These are phyloP conservation scores for Malthinus flaveolus DNA, from an alignment of 2,888 invertebrate species.

Conservation along the genomic window DNA sequence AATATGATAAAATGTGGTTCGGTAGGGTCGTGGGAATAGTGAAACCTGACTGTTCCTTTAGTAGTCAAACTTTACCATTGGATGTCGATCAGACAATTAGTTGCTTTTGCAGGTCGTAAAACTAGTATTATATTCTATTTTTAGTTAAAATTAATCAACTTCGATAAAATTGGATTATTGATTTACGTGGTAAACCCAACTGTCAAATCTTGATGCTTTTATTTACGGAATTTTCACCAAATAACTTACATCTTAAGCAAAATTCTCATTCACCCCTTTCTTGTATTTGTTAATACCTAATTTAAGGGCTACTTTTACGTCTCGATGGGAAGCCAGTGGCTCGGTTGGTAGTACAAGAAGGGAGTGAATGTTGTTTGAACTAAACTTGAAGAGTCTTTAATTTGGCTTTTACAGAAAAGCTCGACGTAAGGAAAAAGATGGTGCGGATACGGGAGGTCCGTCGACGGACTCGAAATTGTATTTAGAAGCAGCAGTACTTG, in stretches of 20 bases:
- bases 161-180: too few species aligned
- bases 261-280: too few species aligned
- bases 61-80: conserved; percentile 60
- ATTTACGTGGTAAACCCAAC: background rate
- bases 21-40: conserved; percentile 43
- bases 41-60: conserved; percentile 40
- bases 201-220: too few species aligned
- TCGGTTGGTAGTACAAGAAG: too few species aligned
- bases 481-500: conserved; percentile 91
- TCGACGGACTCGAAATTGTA: conserved; percentile 90
- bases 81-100: conserved; percentile 75
- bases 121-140: conserved; percentile 9
- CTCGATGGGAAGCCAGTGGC: too few species aligned
- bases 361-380: too few species aligned
- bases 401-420: conserved; percentile 77
- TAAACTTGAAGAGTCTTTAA: too few species aligned
- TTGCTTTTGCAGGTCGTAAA: conserved; percentile 75
- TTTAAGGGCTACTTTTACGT: too few species aligned
- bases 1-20: conserved; percentile 43
- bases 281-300: too few species aligned
- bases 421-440: conserved; percentile 94
- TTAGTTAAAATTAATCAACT: conserved; percentile 11
- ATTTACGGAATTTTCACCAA: too few species aligned
- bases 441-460: conserved; percentile 64
- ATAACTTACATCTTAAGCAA: too few species aligned